Base-by-base conservation (phyloP, 2,113 vertebrate genomes). In the Microcebus ravelobensis region DNA sequence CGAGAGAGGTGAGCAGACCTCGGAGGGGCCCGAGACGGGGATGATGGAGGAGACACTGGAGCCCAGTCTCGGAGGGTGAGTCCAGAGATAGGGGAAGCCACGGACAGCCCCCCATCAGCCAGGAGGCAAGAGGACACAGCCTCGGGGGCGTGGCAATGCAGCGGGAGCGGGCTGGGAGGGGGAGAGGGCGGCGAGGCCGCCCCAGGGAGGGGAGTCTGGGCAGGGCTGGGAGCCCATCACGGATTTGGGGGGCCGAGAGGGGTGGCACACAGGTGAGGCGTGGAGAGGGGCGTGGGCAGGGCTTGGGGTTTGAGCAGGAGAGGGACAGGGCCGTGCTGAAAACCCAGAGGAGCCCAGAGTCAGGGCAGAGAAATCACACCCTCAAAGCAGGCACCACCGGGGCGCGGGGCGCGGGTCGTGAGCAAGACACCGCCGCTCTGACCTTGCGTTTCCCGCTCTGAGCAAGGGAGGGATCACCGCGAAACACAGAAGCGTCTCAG, bases 331-430 rank as follows among this genome's bases (percentile, higher is more conserved):
- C 36, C 12, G 3, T 3, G 45, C 45, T 45, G 36, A 23, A 73
- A 42, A 18, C 52, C 34, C 55, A 73, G 65, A 0, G 48, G 8
- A 68, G 50, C 73, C 82, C 15, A 21, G 36, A 45, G 31, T 31
- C 8, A 52, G 36, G 36, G 45, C 20, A 67, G 12, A 67, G 71
- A 57, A 21, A 4, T 15, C 10, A 7, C 7, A 0, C 61, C 52
- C 57, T 52, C 68, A 39, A 23, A 59, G 31, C 36, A 6, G 5
- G 5, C 31, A 91, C n/a, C 34, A 4, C 18, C 4, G 13, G 80
- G n/a, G 2, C 18, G 0, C 42, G 5, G 20, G 42, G 42, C 34
- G 1, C 12, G 71, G 45, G 1, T 6, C 4, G 0, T 6, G 10
- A 57, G 8, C 25, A 65, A 76, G 50, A 3, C 45, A 1, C 57